Percentiles rank a stretch among this genome's conserved stretches.
Conservation (phyloP, 2,113 vertebrate genomes). For the Crotophaga sulcirostris region DNA sequence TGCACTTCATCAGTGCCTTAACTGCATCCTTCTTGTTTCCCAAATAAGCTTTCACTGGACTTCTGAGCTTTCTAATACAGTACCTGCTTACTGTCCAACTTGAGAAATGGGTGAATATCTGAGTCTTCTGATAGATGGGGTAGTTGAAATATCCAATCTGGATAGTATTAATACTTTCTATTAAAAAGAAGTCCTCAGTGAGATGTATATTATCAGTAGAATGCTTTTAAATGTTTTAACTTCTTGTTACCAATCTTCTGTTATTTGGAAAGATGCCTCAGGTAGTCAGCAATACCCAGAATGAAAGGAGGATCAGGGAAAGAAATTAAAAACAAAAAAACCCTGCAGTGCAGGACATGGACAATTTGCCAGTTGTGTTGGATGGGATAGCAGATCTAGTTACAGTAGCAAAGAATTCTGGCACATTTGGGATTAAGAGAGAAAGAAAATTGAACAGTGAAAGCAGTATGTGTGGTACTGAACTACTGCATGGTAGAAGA, state of each 20-base stretch:
- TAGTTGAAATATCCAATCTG: neutral
- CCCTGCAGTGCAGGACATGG: neutral
- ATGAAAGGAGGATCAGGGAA: neutral
- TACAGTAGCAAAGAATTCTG: neutral
- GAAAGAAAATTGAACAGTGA: neutral
- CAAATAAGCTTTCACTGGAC: neutral
- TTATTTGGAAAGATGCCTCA: neutral
- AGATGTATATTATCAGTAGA: neutral
- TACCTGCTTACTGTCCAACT: neutral
- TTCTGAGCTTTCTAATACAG: neutral
- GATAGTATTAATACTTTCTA: neutral
- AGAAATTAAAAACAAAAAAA: neutral
- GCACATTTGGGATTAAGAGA: neutral
- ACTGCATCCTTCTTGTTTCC: accelerated
- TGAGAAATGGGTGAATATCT: neutral
- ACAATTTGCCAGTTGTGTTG: neutral
- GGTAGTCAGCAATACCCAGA: neutral
- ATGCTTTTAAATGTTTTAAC: neutral
- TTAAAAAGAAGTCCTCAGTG: neutral
- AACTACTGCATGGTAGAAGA: neutral
- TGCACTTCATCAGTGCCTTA: neutral
- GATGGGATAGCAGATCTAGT: neutral
- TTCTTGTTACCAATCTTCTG: neutral
- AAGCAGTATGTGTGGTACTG: neutral
- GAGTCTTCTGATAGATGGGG: neutral